Base-by-base conservation (phyloP, 1,140 invertebrate species). In the Nymphalis io region DNA sequence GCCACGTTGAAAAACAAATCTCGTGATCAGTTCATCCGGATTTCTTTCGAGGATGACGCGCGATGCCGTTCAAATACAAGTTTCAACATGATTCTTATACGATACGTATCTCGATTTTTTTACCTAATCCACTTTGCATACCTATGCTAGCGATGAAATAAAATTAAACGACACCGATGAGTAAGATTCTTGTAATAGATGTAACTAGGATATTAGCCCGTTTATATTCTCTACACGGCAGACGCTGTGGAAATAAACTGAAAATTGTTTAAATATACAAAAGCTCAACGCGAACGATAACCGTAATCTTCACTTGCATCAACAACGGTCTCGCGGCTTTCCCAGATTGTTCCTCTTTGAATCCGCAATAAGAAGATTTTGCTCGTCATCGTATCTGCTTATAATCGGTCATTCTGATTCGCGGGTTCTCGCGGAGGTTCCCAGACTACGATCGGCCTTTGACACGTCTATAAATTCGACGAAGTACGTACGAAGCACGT, bases 1-100 rank as follows among this genome's bases (percentile, higher is more conserved):
- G 84, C 85, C 81, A 76, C 75, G 76, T 72, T 78, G 80, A 82
- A 82, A 72, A 67, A 74, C 55, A 73, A 81, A 82, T 81, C 81
- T 85, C 51, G 65, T 80, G 81, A 89, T 84, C 81, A 74, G 73
- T 83, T 84, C 84, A 85, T 83, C 81, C 82, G 86, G 84, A 87
- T 84, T 81, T 81, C 74, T 84, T 81, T 65, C 70, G 71, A 75
- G 21, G 33, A 79, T 89, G 85, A 89, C 78, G 80, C 69, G 75
- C 79, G 74, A 78, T 72, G 60, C 80, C 78, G 68, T 81, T 68
- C 75, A 67, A 60, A 74, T 81, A 86, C 89, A 88, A 82, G 88
- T 89, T 86, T 79, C 75, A 74, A 91, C 87, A 84, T 85, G 87
- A 89, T 82, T 82, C 78, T 71, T 75, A 33, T 33, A 74, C 62